phyloP scores from a whole-genome alignment of 2,888 invertebrate species.

The Harpalus rufipes region DNA sequence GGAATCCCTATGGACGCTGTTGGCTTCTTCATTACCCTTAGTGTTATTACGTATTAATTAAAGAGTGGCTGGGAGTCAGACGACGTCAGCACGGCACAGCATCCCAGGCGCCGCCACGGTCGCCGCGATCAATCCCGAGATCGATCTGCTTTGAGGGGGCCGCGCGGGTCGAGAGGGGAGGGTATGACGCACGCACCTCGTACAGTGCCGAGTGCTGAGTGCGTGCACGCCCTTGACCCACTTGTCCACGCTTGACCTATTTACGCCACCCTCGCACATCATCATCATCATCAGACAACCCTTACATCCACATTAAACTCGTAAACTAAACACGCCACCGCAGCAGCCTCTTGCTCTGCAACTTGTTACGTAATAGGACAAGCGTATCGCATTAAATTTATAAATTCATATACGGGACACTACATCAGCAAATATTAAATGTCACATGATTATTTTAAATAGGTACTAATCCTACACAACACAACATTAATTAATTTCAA shows the following conservation, averaged over 20 bases:
- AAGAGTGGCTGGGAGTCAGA: conserved; percentile 29
- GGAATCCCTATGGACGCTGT: conserved; percentile 25
- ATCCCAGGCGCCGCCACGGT: conserved; percentile 55
- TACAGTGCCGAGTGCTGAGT: conserved; percentile 17
- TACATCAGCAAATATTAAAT: not conserved
- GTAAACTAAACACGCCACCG: not conserved
- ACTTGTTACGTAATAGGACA: conserved; percentile 30
- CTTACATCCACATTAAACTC: not conserved
- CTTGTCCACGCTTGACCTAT: conserved; percentile 45
- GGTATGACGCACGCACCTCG: conserved; percentile 59
- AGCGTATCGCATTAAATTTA: conserved; percentile 15
- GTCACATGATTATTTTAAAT: conserved; percentile 1
- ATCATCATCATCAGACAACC: conserved; percentile 39
- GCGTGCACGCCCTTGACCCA: conserved; percentile 61
- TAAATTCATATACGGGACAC: conserved; percentile 21
- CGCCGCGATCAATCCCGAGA: conserved; percentile 59
- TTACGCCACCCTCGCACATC: conserved; percentile 39
- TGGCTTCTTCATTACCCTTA: conserved; percentile 53
- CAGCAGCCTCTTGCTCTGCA: not conserved
- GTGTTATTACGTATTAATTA: conserved; percentile 60
- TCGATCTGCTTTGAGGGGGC: conserved; percentile 37
- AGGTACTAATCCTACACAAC: not conserved
- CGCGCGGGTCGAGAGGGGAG: conserved; percentile 16
- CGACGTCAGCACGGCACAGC: conserved; percentile 60
- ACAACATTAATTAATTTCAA: conserved; percentile 2